Base-by-base conservation (phyloP, 2,113 vertebrate species). In the Pholis gunnellus region DNA sequence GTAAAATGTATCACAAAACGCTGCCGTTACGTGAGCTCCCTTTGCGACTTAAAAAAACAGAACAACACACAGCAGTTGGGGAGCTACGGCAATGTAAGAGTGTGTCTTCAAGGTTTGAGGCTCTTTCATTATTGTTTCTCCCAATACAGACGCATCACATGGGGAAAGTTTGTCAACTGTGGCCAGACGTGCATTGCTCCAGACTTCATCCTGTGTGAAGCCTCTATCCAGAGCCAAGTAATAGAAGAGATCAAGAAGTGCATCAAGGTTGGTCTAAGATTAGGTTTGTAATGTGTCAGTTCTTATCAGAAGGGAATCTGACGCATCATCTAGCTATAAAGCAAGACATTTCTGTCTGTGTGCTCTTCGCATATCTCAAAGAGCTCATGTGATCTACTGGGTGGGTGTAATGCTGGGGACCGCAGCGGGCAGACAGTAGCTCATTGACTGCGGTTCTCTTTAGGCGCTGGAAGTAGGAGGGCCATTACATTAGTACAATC, bases 111-210 rank as follows among this genome's bases (percentile, higher is more conserved):
- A 66, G 46, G 9, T 54, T 64, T 36, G 18, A 46, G 4, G 25
- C 6, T 5, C 60, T n/a, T 50, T 22, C 9, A 3, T 59, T 5
- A 5, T n/a, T 15, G 29, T 15, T 56, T 34, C 29, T 40, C 27
- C n/a, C 25, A 9, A 17, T 59, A 1, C 81, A 85, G 98, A 70
- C 94, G 98, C 8, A 96, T 99, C 38, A 94, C 97, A 0, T 99
- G 97, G 98, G 98, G 97, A 1, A 98, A 98, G 80, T 99, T 96
- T 88, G 76, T 94, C 59, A 99, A 99, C 92, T 97, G 97, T 0
- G 98, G 98, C 10, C 98, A 99, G 91, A 98, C 96, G 0, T 99
- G 98, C 84, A 97, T 98, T 0, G 97, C 96, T 72, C 98, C 98
- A 0, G 98, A 99, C 90, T 99, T 98, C 87, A 87, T 99, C 78